A percentile compares a stretch with the other conserved stretches of the same genome.
phyloP scores from a whole-genome alignment of 2,113 vertebrate genomes.

The Apaloderma vittatum region DNA sequence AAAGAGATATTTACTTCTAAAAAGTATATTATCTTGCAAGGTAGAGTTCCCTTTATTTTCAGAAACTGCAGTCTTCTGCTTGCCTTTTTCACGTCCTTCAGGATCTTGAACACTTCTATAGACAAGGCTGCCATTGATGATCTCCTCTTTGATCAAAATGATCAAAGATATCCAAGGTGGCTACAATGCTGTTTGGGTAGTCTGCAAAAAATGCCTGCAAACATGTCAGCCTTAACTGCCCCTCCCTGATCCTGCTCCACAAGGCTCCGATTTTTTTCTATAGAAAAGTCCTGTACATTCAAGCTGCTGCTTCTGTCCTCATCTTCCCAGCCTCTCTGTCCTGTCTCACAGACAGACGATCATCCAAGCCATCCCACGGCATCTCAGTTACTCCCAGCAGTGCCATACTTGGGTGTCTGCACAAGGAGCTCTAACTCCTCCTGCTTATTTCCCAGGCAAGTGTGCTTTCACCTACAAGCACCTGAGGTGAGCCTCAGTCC shows the following conservation, averaged over 20 bases:
- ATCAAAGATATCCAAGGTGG: neutral
- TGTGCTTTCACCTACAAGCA: neutral
- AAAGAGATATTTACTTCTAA: neutral
- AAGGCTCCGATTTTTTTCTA: neutral
- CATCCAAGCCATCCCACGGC: neutral
- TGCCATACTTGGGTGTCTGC: neutral
- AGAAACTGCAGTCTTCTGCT: neutral
- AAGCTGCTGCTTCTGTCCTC: neutral
- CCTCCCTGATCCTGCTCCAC: neutral
- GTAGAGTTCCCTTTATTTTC: neutral
- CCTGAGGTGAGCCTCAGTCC: neutral
- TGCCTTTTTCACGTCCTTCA: neutral
- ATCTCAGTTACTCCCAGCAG: neutral
- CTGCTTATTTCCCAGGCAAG: neutral
- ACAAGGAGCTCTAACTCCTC: neutral
- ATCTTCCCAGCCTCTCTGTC: neutral
- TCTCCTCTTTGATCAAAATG: neutral
- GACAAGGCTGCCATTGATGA: neutral
- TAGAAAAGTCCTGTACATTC: neutral
- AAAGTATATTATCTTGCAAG: neutral
- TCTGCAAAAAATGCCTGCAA: neutral
- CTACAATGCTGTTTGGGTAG: neutral
- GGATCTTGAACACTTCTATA: neutral
- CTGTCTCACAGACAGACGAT: neutral
- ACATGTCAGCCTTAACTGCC: neutral